phyloP scores from a whole-genome alignment of 2,797 vertebrate genomes.

The Triplophysa bombifrons region DNA sequence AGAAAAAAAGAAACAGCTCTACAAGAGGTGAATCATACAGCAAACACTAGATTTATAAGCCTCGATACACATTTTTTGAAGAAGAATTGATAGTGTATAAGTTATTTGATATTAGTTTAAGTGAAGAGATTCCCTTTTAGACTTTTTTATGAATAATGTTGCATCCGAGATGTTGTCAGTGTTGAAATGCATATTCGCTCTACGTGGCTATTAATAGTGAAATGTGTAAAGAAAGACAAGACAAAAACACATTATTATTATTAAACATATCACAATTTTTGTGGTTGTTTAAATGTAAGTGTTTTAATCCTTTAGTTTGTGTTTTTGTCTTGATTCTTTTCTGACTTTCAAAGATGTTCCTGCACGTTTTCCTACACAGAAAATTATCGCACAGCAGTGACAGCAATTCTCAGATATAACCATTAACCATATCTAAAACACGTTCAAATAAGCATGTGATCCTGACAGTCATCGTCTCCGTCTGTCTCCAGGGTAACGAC shows the following conservation, averaged over 20 bases:
- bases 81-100: neutral
- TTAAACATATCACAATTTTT: neutral
- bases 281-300: neutral
- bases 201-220: neutral
- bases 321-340: neutral
- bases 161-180: too few relatives aligned
- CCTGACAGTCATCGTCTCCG: constrained; percentile 11
- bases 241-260: neutral
- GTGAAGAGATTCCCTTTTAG: too few relatives aligned
- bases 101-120: neutral
- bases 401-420: constrained; percentile 50
- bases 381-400: constrained; percentile 10
- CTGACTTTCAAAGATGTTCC: constrained; percentile 29
- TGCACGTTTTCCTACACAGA: constrained; percentile 37
- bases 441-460: constrained; percentile 6
- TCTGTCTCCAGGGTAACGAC: constrained; percentile 31
- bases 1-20: constrained; percentile 96
- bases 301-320: constrained; percentile 10
- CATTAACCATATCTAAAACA: constrained; percentile 52
- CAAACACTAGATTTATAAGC: neutral
- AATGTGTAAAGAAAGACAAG: too few relatives aligned
- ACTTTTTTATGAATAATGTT: too few relatives aligned
- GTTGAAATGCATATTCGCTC: too few relatives aligned
- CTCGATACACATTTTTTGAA: neutral
- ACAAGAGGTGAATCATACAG: constrained; percentile 83